Conservation (phyloP, 2,888 invertebrate genomes). For the Plebejus melissa region DNA sequence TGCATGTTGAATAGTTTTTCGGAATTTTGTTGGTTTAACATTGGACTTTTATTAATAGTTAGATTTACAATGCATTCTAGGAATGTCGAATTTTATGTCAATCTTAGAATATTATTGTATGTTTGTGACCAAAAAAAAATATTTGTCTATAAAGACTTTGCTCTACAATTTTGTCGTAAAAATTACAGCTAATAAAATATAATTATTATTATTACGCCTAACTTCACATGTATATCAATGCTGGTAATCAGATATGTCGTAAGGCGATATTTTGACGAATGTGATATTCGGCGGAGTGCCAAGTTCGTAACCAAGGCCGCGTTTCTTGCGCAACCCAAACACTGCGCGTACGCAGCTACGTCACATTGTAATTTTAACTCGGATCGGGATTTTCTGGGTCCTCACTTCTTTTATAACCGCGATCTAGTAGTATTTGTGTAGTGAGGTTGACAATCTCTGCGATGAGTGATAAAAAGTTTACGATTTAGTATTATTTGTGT, state of each 20-base stretch:
- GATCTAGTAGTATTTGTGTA: not conserved
- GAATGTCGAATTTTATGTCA: too few species aligned
- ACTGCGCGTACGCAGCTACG: slow-evolving; percentile 65
- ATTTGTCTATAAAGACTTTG: not conserved
- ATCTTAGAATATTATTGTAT: too few species aligned
- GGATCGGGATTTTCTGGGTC: slow-evolving; percentile 68
- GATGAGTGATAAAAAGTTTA: not conserved
- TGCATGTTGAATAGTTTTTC: not conserved
- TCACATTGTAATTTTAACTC: slow-evolving; percentile 72
- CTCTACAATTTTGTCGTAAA: not conserved
- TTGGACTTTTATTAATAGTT: too few species aligned
- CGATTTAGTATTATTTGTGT: not conserved
- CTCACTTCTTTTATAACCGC: slow-evolving; percentile 47
- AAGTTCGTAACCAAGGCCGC: slow-evolving; percentile 70
- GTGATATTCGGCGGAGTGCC: slow-evolving; percentile 42
- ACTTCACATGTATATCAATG: not conserved
- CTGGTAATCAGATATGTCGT: slow-evolving; percentile 2
- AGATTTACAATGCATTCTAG: not conserved
- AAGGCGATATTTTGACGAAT: slow-evolving; percentile 19
- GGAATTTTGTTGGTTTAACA: not conserved
- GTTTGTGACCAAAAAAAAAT: too few species aligned
- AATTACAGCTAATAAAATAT: not conserved
- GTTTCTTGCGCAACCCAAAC: slow-evolving; percentile 69
- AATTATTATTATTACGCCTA: not conserved
- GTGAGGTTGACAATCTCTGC: not conserved